Conservation (phyloP, 1,140 invertebrate genomes). For the Drosophila littoralis region DNA sequence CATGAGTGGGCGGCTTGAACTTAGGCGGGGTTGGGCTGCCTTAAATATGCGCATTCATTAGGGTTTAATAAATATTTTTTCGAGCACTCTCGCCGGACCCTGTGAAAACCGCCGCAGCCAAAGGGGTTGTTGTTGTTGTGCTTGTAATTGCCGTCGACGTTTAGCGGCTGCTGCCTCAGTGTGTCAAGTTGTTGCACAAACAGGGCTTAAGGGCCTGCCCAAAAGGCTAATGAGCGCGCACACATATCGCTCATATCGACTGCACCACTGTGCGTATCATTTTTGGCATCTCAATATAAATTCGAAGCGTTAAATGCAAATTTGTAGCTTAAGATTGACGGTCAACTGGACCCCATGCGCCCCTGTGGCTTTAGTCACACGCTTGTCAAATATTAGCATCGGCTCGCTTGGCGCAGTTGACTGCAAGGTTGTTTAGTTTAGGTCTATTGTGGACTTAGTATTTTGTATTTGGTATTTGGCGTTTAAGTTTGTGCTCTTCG, state of each 20-base stretch:
- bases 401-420: slow-evolving; percentile 16
- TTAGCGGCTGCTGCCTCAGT: slow-evolving; percentile 45
- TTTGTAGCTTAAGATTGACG: slow-evolving; percentile 7
- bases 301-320: slow-evolving; percentile 18
- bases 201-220: background rate
- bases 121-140: slow-evolving; percentile 12
- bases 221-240: slow-evolving; percentile 6
- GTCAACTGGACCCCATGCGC: background rate
- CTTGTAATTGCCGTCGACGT: slow-evolving; percentile 35
- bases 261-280: background rate
- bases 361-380: background rate
- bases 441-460: slow-evolving; percentile 15
- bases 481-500: slow-evolving; percentile 32
- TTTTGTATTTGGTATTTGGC: slow-evolving; percentile 45
- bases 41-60: slow-evolving; percentile 79
- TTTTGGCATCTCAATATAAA: background rate
- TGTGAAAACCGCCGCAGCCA: slow-evolving; percentile 8
- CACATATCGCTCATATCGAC: background rate
- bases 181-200: slow-evolving; percentile 25
- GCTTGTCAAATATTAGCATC: slow-evolving; percentile 32
- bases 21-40: slow-evolving; percentile 33
- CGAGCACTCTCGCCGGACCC: slow-evolving; percentile 26
- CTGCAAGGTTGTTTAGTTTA: slow-evolving; percentile 23
- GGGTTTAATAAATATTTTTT: slow-evolving; percentile 77
- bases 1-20: slow-evolving; percentile 19